Evolutionary conservation across 2,888 invertebrate species (phyloP), one percentile per base, ranked within the genome.

Genomic region (Horisme vitalbata): DNA sequence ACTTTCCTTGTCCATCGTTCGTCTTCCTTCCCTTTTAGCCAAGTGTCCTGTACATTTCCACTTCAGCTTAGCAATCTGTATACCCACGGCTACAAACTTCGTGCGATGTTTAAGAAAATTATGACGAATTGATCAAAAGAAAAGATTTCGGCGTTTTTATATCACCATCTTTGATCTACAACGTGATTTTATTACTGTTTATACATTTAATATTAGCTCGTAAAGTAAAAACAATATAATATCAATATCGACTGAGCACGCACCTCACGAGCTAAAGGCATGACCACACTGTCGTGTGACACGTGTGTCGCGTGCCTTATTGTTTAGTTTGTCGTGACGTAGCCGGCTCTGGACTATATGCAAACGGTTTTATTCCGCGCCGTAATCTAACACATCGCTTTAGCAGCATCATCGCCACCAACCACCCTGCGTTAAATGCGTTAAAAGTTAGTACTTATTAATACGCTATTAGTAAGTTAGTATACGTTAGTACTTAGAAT

Each of bases 251-350:
- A 27, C 52, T 13, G 27, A 30, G 58, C 75, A 76, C 76, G 79
- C 68, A 65, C 67, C 39, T 64, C 83, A 83, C 83, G 83, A 83
- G 65, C 26, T 70, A 57, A 70, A 63, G 68, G 66, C 83, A 78
- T 74, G 80, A 68, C 56, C 71, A 69, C 70, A 72, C 66, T 48
- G 65, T 75, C 81, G 80, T 78, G 75, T 61, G 56, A 44, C 63
- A 52, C 68, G 72, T 70, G 63, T 70, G 79, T 77, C 79, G 77
- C 79, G 79, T 80, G 81, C 79, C 71, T 71, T 71, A 71, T 62
- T 64, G 65, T 59, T 58, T 26, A 3, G 32, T 43, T 44, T 41
- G 41, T 53, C 54, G 50, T 55, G 52, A 51, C 45, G 39, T 24
- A 45, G 38, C 10, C 1, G 11, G 15, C 11, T 7, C 15, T 21